Percentiles rank a stretch among this genome's conserved stretches.
These are phyloP conservation scores for Podarcis siculus DNA, from an alignment of 2,797 vertebrate species.

Conservation along the genomic window DNA sequence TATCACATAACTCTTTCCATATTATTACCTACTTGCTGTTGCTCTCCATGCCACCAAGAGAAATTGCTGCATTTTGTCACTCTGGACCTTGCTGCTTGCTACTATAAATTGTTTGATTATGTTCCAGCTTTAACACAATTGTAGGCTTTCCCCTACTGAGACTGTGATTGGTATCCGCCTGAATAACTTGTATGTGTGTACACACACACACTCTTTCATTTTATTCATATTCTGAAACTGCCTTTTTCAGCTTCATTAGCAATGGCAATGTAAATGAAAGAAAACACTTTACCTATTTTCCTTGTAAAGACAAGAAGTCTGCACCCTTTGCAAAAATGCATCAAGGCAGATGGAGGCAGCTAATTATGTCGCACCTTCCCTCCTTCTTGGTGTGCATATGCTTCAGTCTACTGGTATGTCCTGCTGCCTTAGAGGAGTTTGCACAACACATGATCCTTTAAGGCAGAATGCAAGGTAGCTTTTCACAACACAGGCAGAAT, in stretches of 20 bases:
- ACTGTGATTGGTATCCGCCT: constrained; percentile 29
- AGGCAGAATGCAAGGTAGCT: constrained; percentile 32
- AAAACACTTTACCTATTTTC: constrained; percentile 52
- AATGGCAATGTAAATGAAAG: constrained; percentile 46
- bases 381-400: constrained; percentile 21
- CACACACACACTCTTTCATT: constrained; percentile 5
- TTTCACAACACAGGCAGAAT: constrained; percentile 42
- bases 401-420: constrained; percentile 16
- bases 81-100: constrained; percentile 34
- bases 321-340: constrained; percentile 36
- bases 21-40: constrained; percentile 45
- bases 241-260: constrained; percentile 47
- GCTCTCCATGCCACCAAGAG: constrained; percentile 53
- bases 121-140: constrained; percentile 42
- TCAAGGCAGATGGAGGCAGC: constrained; percentile 31
- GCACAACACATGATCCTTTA: constrained; percentile 38
- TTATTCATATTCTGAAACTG: constrained; percentile 12
- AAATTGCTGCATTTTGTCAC: constrained; percentile 54
- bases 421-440: constrained; percentile 43
- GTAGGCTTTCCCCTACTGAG: constrained; percentile 30
- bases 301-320: constrained; percentile 41
- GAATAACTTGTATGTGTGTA: neutral
- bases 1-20: constrained; percentile 31
- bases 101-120: constrained; percentile 54
- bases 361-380: constrained; percentile 52